Conservation (phyloP, 2,113 vertebrate species). For the Girardinichthys multiradiatus region DNA sequence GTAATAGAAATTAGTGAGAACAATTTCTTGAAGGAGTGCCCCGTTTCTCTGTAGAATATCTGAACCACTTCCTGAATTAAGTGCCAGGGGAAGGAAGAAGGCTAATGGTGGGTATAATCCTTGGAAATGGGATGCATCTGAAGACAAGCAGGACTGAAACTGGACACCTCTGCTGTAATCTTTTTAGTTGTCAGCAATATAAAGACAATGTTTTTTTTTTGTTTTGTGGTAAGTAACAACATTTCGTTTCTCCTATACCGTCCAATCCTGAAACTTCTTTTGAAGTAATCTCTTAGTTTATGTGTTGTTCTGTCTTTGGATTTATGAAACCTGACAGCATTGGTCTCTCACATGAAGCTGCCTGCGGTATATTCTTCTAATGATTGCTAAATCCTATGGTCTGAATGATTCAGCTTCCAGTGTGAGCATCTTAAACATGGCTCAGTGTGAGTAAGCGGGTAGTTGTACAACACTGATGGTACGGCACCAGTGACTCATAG, state of each 20-base stretch:
- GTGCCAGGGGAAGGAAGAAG: too few relatives aligned
- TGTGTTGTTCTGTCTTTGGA: background rate
- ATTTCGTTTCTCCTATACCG: background rate
- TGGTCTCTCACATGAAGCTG: background rate
- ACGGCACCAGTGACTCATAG: slow-evolving; percentile 43
- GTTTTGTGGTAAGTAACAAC: background rate
- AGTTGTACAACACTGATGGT: slow-evolving; percentile 16
- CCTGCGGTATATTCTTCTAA: background rate
- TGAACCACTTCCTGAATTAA: too few relatives aligned
- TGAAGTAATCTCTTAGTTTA: background rate
- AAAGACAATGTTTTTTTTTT: background rate
- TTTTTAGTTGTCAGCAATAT: background rate
- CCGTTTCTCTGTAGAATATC: too few relatives aligned
- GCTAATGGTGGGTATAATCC: background rate
- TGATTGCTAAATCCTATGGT: slow-evolving; percentile 1
- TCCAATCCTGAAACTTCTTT: background rate
- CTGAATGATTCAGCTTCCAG: slow-evolving; percentile 37
- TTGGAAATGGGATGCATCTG: background rate
- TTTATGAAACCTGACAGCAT: slow-evolving; percentile 4
- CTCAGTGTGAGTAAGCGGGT: slow-evolving; percentile 37
- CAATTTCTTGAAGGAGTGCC: too few relatives aligned
- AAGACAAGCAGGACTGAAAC: background rate
- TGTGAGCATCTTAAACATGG: slow-evolving; percentile 14
- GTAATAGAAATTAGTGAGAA: too few relatives aligned
- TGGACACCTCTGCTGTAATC: background rate